Conservation (phyloP, 2,113 vertebrate genomes). For the Callionymus lyra region DNA sequence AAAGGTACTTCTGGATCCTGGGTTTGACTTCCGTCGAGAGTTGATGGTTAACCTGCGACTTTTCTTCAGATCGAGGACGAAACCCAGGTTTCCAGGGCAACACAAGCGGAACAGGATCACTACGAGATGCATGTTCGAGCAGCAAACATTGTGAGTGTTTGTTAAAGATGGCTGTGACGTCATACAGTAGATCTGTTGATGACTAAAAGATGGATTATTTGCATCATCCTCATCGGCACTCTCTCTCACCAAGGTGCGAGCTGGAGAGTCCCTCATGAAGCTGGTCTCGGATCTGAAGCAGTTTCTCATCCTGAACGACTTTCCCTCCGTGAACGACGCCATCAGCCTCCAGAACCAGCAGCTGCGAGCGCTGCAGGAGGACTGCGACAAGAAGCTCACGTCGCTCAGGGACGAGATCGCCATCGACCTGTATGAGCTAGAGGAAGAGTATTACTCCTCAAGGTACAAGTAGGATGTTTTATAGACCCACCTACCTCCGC, state of each 20-base stretch:
- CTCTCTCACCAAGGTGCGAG: constrained; percentile 74
- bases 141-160: constrained; percentile 91
- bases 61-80: constrained; percentile 86
- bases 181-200: no score
- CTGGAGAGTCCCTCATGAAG: constrained; percentile 95
- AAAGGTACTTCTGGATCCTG: constrained; percentile 62
- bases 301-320: constrained; percentile 96
- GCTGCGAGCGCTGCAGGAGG: constrained; percentile 83
- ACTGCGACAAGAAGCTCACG: constrained; percentile 92
- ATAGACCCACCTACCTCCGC: constrained; percentile 16
- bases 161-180: no score
- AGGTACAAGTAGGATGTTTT: constrained; percentile 88
- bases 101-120: constrained; percentile 94
- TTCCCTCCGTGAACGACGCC: constrained; percentile 92
- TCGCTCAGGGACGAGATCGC: constrained; percentile 90
- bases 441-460: constrained; percentile 99
- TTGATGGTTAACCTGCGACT: background rate
- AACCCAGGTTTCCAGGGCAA: constrained; percentile 88
- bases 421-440: constrained; percentile 96
- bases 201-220: no score
- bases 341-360: constrained; percentile 92
- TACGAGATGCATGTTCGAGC: constrained; percentile 98
- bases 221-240: constrained; percentile 1
- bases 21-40: no score
- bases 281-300: constrained; percentile 96